Evolutionary conservation across 1,140 invertebrate genomes (phyloP).

Genomic region (Aphidius gifuensis): DNA sequence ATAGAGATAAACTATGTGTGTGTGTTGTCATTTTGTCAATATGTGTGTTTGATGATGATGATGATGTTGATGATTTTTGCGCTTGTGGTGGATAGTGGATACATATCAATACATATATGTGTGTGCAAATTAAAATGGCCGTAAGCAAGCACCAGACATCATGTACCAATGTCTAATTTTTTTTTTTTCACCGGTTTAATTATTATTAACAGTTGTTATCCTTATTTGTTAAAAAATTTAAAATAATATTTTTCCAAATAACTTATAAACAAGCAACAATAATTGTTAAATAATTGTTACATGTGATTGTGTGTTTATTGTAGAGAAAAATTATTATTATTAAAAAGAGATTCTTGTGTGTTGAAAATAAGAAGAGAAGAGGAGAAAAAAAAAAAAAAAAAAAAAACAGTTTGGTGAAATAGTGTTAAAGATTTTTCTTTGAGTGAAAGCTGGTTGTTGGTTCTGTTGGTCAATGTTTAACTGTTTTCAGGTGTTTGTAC

Average conservation of each 20-base stretch:
- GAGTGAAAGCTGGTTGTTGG: constrained; percentile 2
- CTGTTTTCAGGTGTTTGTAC: too few relatives aligned
- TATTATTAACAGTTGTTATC: neutral
- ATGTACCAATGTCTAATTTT: constrained; percentile 1
- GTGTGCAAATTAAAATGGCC: constrained; percentile 14
- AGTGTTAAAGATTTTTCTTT: constrained; percentile 7
- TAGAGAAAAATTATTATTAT: too few relatives aligned
- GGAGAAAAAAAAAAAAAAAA: neutral
- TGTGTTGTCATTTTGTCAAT: too few relatives aligned
- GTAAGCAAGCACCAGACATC: constrained; percentile 1
- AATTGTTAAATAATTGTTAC: too few relatives aligned
- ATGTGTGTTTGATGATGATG: too few relatives aligned
- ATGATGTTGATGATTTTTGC: too few relatives aligned
- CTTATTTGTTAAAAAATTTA: neutral
- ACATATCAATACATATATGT: too few relatives aligned
- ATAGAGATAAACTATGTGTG: too few relatives aligned
- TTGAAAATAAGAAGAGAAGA: neutral
- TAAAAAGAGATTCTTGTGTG: too few relatives aligned
- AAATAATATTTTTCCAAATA: neutral
- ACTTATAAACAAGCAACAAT: too few relatives aligned
- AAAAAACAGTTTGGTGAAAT: neutral
- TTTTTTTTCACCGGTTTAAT: constrained; percentile 12
- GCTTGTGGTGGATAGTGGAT: neutral
- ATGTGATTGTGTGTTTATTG: too few relatives aligned
- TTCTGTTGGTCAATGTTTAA: too few relatives aligned